These are phyloP conservation scores for Pachyseris speciosa DNA, from an alignment of 64 coral and sea anemone genomes.

Conservation along the genomic window DNA sequence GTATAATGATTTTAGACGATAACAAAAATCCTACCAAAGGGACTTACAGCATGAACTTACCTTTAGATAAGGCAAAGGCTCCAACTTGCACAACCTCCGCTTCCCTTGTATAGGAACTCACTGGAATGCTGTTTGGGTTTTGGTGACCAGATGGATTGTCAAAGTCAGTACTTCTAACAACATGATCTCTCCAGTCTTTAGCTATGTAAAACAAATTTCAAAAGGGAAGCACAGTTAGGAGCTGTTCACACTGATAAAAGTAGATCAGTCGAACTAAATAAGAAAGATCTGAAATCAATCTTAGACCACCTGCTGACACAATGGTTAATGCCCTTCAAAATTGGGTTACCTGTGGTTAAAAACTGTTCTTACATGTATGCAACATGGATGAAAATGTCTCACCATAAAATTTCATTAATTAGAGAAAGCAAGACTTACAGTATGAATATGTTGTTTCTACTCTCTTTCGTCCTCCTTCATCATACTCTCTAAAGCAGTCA, in stretches of 20 bases:
- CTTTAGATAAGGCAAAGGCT: conserved; percentile 70
- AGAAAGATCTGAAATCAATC: too few relatives aligned
- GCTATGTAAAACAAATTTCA: conserved; percentile 33
- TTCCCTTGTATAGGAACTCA: conserved; percentile 44
- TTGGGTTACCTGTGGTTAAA: too few relatives aligned
- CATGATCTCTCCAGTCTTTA: conserved; percentile 76
- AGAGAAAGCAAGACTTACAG: conserved; percentile 37
- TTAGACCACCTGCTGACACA: too few relatives aligned
- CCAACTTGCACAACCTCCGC: conserved; percentile 70
- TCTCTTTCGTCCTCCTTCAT: conserved; percentile 83
- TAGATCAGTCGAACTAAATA: too few relatives aligned
- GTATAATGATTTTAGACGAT: neutral
- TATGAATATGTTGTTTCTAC: conserved; percentile 96
- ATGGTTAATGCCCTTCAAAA: too few relatives aligned
- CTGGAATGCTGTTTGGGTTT: conserved; percentile 78
- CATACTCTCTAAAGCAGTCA: conserved; percentile 73
- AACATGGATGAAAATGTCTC: neutral
- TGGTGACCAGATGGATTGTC: conserved; percentile 74
- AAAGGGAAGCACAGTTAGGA: neutral
- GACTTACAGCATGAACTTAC: too few relatives aligned
- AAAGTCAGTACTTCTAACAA: conserved; percentile 79
- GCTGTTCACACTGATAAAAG: neutral
- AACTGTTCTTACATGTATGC: neutral
- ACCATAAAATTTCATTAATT: neutral
- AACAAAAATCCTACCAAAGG: too few relatives aligned